A percentile compares a stretch with the other conserved stretches of the same genome.
phyloP scores from a whole-genome alignment of 1,140 invertebrate genomes.

The Harpegnathos saltator region DNA sequence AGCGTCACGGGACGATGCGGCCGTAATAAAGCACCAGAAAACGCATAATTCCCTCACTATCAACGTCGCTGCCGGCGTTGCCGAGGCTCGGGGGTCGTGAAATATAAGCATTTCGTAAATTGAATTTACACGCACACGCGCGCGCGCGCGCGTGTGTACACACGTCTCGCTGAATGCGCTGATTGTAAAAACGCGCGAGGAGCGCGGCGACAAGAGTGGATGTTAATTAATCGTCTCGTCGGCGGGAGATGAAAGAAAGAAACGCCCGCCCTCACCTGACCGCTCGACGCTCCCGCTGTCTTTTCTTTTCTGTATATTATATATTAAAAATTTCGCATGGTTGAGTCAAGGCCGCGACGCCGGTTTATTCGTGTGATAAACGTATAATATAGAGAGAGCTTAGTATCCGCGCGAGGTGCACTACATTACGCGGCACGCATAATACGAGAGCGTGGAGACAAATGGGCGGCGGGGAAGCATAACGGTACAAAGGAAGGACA shows the following conservation, averaged over 20 bases:
- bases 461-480: constrained; percentile 56
- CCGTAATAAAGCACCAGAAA: constrained; percentile 30
- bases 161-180: neutral
- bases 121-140: constrained; percentile 34
- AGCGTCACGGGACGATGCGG: neutral
- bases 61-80: constrained; percentile 21
- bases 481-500: constrained; percentile 61
- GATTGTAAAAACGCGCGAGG: constrained; percentile 46
- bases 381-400: constrained; percentile 58
- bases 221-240: constrained; percentile 58
- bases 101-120: constrained; percentile 50
- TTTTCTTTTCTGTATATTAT: too few relatives aligned
- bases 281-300: too few relatives aligned
- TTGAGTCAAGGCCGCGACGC: constrained; percentile 38
- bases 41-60: constrained; percentile 36
- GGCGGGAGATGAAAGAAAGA: constrained; percentile 22
- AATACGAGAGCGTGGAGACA: constrained; percentile 53
- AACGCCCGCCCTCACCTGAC: neutral
- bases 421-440: constrained; percentile 55
- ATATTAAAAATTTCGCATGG: constrained; percentile 56
- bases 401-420: constrained; percentile 45
- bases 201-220: constrained; percentile 34
- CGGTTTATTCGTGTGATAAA: constrained; percentile 57
- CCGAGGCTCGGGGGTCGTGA: constrained; percentile 32
- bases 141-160: neutral